Conservation (phyloP, 2,113 vertebrate species). For the Cyprinus carpio region DNA sequence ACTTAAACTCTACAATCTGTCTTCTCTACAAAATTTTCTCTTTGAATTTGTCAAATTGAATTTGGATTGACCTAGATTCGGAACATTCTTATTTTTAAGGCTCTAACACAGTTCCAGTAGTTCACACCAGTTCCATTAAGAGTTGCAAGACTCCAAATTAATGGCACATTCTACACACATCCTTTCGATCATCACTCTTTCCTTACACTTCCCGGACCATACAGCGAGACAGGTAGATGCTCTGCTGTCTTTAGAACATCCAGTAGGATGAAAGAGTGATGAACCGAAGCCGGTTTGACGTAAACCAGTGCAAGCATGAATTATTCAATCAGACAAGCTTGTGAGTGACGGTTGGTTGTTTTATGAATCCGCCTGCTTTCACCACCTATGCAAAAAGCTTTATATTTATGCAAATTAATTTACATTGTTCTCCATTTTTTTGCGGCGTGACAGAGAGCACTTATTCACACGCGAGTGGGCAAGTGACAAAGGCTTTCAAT, state of each 20-base stretch:
- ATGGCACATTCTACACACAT: neutral
- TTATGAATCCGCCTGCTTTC: slow-evolving; percentile 33
- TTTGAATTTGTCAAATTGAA: neutral
- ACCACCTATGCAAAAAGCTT: slow-evolving; percentile 38
- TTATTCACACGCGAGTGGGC: slow-evolving; percentile 55
- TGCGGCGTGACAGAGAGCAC: slow-evolving; percentile 48
- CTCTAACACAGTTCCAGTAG: too few relatives aligned
- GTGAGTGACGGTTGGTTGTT: slow-evolving; percentile 27
- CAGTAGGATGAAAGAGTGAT: slow-evolving; percentile 13
- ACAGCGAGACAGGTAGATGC: too few relatives aligned
- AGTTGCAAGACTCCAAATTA: neutral
- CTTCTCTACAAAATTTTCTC: neutral
- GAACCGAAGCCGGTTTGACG: neutral
- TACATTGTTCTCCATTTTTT: slow-evolving; percentile 46
- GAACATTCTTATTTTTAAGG: neutral
- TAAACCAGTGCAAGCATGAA: neutral
- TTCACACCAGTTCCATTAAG: neutral
- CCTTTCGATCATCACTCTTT: neutral
- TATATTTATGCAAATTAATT: slow-evolving; percentile 58
- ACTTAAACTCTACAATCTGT: neutral
- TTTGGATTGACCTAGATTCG: neutral
- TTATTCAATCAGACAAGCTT: neutral
- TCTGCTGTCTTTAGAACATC: slow-evolving; percentile 9
- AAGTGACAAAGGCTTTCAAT: slow-evolving; percentile 63
- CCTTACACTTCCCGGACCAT: too few relatives aligned